These are phyloP conservation scores for Gyps fulvus DNA, from an alignment of 2,113 vertebrate species.

Conservation along the genomic window DNA sequence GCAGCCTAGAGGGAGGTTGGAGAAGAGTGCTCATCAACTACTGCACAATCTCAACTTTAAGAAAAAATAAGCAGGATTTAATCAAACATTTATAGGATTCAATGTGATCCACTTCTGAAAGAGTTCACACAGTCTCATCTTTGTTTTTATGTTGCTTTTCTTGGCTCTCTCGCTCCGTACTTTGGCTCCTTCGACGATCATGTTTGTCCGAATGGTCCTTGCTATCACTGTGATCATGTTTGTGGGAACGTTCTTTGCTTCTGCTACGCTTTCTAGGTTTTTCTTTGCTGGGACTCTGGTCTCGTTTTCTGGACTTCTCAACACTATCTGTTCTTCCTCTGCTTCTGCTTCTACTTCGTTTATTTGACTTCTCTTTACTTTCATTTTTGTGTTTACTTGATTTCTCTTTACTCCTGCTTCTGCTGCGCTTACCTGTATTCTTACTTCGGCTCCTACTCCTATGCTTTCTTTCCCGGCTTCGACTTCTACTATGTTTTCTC, in stretches of 20 bases:
- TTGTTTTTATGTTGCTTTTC: constrained; percentile 78
- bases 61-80: constrained; percentile 75
- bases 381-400: constrained; percentile 83
- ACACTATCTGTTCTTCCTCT: constrained; percentile 78
- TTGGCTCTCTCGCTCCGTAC: constrained; percentile 78
- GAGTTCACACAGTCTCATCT: constrained; percentile 79
- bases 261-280: constrained; percentile 84
- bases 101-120: constrained; percentile 81
- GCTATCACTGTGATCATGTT: constrained; percentile 79
- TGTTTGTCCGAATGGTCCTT: constrained; percentile 84
- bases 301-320: constrained; percentile 86
- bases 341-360: constrained; percentile 77
- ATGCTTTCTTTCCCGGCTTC: constrained; percentile 81
- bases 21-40: constrained; percentile 77
- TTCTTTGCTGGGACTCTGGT: constrained; percentile 83
- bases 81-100: constrained; percentile 82
- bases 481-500: constrained; percentile 81
- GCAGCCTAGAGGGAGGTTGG: constrained; percentile 74
- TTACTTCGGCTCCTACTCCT: constrained; percentile 79
- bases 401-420: constrained; percentile 84
- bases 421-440: constrained; percentile 77
- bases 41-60: constrained; percentile 77
- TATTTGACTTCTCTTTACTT: constrained; percentile 78
- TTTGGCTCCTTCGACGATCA: constrained; percentile 81
- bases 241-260: constrained; percentile 82